Conservation (phyloP, 2,113 vertebrate species). For the Proteles cristata region DNA sequence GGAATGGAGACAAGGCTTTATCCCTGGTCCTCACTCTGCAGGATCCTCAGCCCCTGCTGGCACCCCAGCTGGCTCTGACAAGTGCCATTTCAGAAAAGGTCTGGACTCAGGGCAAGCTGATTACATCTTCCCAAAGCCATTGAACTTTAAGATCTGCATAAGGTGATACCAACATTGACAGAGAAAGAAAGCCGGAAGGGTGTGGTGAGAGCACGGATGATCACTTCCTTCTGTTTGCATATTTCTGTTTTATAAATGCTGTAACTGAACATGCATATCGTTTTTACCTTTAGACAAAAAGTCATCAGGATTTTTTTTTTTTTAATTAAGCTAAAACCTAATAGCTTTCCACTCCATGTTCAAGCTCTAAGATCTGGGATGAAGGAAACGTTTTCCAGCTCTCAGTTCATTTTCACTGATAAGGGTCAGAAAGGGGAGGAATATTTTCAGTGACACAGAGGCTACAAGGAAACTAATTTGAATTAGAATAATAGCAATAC, state of each 20-base stretch:
- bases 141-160: background rate
- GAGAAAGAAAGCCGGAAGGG: background rate
- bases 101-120: background rate
- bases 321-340: background rate
- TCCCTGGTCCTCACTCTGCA: background rate
- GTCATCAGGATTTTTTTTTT: background rate
- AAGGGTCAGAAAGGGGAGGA: background rate
- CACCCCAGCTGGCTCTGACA: background rate
- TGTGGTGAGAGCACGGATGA: background rate
- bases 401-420: background rate
- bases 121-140: background rate
- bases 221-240: background rate
- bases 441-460: background rate
- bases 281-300: background rate
- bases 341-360: background rate
- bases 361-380: background rate
- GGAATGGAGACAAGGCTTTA: background rate
- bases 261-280: background rate
- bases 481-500: background rate
- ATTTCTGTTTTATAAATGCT: background rate
- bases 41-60: background rate
- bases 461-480: slow-evolving; percentile 11
- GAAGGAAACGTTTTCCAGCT: background rate
- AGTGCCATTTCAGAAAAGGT: background rate
- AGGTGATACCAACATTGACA: background rate